Evolutionary conservation across 2,797 vertebrate genomes (phyloP), one percentile per base, ranked within the genome.

Genomic region (Bryconaethiops microstoma): DNA sequence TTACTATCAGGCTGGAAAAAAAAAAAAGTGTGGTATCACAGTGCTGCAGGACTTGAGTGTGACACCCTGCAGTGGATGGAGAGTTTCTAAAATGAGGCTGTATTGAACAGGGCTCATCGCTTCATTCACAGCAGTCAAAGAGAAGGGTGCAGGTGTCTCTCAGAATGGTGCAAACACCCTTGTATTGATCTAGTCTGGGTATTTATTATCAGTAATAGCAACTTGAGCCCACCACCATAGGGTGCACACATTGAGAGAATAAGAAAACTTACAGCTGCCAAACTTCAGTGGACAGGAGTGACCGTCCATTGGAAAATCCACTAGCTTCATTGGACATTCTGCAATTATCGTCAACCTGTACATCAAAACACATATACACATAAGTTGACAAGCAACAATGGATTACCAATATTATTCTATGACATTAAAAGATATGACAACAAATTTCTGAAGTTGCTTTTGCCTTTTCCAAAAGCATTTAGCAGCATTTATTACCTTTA

Each of bases 281-380:
- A 99, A 99, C 93, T 98, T 99, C 86, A 99, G 95, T 76, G 98
- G 98, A 82, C 98, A 99, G 29, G 97, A 96, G 82, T 99, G 98
- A 84, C 96, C 97, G 84, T 99, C 98, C 98, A 99, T 99, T 78
- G 98, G 98, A 90, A 99, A 99, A 93, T 99, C 93, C 92, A 99
- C 96, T 60, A 99, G 91, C 92, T 95, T 97, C 98, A 99, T 99
- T 76, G 98, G 98, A 91, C 98, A 99, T 88, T 98, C 95, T 1
- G 98, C 98, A 88, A 92, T 98, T 88, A 99, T 99, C 78, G 98
- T 99, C 92, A 99, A 92, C 92, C 98, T 99, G 93, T 83, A 29
- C 6, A 45, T 4, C 12, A n/a, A 76, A 52, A 79, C 19, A 84
- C 45, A 68, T 23, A 63, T 23, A n/a, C 67, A 77, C 7, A 70